These are phyloP conservation scores for Dromococcyx pavoninus DNA, from an alignment of 2,797 vertebrate genomes.

Conservation along the genomic window DNA sequence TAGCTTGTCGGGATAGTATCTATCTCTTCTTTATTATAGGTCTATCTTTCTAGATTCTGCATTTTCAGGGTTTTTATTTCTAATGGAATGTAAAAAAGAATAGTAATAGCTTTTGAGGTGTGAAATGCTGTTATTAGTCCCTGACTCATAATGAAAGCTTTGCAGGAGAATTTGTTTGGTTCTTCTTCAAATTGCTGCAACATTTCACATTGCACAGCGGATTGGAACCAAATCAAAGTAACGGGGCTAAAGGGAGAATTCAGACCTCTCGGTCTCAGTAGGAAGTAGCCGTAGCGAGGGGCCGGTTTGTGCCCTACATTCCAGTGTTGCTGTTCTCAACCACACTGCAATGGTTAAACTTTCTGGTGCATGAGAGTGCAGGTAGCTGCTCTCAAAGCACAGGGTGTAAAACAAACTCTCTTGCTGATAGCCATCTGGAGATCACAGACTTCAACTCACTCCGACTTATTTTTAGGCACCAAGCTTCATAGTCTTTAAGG, in stretches of 20 bases:
- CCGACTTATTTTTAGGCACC: slow-evolving; percentile 65
- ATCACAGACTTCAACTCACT: slow-evolving; percentile 31
- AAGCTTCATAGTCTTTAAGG: slow-evolving; percentile 46
- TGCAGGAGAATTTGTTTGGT: not conserved
- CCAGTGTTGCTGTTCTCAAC: not conserved
- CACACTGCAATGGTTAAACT: not conserved
- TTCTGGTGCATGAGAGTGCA: not conserved
- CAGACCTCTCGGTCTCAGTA: not conserved
- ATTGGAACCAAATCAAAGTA: not conserved
- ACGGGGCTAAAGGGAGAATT: not conserved
- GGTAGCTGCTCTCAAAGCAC: not conserved
- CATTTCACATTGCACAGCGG: not conserved
- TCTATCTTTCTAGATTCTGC: not conserved
- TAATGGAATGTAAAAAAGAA: not conserved
- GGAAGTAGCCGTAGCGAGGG: not conserved
- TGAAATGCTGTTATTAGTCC: not conserved
- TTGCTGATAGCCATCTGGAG: slow-evolving; percentile 46
- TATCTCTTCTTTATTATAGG: not conserved
- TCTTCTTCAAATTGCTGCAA: not conserved
- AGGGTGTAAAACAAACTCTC: not conserved
- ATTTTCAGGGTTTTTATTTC: not conserved
- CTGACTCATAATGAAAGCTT: not conserved
- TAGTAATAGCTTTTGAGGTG: not conserved
- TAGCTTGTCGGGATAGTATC: not conserved
- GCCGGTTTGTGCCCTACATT: slow-evolving; percentile 27